A percentile compares a stretch with the other conserved stretches of the same genome.
These are phyloP conservation scores for Scyliorhinus canicula DNA, from an alignment of 2,797 vertebrate genomes.

Conservation along the genomic window DNA sequence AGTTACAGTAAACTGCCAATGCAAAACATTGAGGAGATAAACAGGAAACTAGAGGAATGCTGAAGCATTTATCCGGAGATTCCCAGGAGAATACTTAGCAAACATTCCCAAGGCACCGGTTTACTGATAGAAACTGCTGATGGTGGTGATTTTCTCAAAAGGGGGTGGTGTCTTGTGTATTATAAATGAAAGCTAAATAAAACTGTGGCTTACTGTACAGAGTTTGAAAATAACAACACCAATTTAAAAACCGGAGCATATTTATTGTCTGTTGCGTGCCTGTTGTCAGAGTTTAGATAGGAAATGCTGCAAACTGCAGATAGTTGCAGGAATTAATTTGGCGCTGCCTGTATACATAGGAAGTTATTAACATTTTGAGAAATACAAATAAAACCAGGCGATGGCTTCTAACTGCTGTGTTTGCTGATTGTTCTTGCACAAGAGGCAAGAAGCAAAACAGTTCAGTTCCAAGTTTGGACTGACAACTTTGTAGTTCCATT, in stretches of 20 bases:
- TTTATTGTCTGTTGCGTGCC: not conserved
- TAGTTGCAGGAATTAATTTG: not conserved
- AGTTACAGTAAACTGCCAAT: conserved; percentile 3
- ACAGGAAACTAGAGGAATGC: conserved; percentile 19
- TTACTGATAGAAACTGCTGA: not conserved
- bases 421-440: not conserved
- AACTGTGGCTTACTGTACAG: not conserved
- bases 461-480: not conserved
- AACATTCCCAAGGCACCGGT: not conserved
- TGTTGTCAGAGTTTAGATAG: not conserved
- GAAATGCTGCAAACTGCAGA: conserved; percentile 19
- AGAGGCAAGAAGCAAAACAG: not conserved
- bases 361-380: conserved; percentile 8
- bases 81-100: conserved; percentile 23
- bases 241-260: not conserved
- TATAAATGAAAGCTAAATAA: not conserved
- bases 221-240: not conserved
- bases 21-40: not conserved
- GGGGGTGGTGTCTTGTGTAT: not conserved
- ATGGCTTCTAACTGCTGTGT: not conserved
- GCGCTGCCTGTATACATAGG: not conserved
- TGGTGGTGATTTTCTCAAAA: not conserved
- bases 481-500: not conserved
- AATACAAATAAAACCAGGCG: not conserved
- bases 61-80: not conserved